phyloP scores from a whole-genome alignment of 2,888 invertebrate species.

The Parascotia fuliginaria region DNA sequence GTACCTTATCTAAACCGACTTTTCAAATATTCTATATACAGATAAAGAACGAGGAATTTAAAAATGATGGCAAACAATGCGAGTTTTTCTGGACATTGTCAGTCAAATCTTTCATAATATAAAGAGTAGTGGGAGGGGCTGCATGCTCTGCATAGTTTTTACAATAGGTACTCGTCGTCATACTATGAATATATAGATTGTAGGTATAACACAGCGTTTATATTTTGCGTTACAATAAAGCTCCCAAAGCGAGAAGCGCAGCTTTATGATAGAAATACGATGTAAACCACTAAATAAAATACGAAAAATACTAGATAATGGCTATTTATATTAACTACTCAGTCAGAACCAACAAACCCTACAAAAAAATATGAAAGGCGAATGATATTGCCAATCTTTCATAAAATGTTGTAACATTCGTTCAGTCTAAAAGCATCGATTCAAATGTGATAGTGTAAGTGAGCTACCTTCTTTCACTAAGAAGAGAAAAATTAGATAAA shows the following conservation, averaged over 20 bases:
- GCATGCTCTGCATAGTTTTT: constrained; percentile 54
- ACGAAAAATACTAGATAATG: constrained; percentile 33
- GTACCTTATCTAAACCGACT: too few species aligned
- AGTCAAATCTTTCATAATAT: constrained; percentile 39
- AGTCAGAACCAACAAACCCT: constrained; percentile 46
- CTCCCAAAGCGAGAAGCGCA: constrained; percentile 42
- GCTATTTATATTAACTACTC: constrained; percentile 44
- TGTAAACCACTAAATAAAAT: constrained; percentile 38
- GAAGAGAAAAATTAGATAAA: constrained; percentile 65
- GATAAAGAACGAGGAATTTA: too few species aligned
- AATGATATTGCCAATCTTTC: constrained; percentile 34
- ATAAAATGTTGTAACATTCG: constrained; percentile 44
- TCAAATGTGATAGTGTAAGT: constrained; percentile 52
- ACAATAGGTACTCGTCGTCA: constrained; percentile 44
- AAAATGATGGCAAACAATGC: constrained; percentile 42
- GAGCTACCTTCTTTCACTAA: constrained; percentile 72
- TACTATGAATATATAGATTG: constrained; percentile 37
- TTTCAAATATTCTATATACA: constrained; percentile 23
- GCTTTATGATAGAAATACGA: constrained; percentile 34
- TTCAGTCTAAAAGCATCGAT: constrained; percentile 51
- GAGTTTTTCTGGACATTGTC: constrained; percentile 26
- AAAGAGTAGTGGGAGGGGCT: constrained; percentile 55
- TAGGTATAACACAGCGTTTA: constrained; percentile 32
- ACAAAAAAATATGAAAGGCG: constrained; percentile 45
- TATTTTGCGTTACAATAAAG: constrained; percentile 36